phyloP scores from a whole-genome alignment of 2,797 vertebrate species.

The Xiphorhynchus erythropygius region DNA sequence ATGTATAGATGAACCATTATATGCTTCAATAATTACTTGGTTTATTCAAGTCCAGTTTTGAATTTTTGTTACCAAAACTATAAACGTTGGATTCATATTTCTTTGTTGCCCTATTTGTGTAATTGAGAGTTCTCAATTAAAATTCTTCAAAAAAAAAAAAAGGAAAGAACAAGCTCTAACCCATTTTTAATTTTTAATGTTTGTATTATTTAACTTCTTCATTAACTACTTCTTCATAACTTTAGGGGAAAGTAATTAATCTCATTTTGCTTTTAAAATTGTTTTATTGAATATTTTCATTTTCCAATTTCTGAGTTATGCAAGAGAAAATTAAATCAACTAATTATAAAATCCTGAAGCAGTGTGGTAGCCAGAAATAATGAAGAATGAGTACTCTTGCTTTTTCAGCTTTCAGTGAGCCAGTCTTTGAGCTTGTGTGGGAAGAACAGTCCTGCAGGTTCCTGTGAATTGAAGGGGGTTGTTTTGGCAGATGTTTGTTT shows the following conservation, averaged over 20 bases:
- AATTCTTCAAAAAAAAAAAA: background rate
- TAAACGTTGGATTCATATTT: background rate
- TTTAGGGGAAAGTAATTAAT: background rate
- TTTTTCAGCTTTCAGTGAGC: background rate
- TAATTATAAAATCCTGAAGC: background rate
- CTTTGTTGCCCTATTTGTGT: background rate
- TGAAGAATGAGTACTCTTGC: background rate
- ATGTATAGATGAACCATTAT: background rate
- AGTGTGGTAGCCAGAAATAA: background rate
- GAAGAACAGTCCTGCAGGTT: background rate
- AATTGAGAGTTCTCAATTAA: background rate
- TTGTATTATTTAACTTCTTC: background rate
- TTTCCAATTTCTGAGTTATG: background rate
- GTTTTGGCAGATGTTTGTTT: slow-evolving; percentile 21
- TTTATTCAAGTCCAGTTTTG: background rate
- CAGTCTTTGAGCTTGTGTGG: background rate
- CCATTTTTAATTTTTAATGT: background rate
- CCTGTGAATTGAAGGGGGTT: background rate
- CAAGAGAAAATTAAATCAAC: slow-evolving; percentile 5
- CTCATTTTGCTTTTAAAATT: background rate
- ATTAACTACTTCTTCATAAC: background rate
- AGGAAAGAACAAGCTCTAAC: background rate
- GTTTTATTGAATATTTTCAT: background rate
- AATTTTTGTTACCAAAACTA: background rate
- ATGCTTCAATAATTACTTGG: background rate